Evolutionary conservation across 2,888 invertebrate genomes (phyloP).

Genomic region (Proisotoma minuta): DNA sequence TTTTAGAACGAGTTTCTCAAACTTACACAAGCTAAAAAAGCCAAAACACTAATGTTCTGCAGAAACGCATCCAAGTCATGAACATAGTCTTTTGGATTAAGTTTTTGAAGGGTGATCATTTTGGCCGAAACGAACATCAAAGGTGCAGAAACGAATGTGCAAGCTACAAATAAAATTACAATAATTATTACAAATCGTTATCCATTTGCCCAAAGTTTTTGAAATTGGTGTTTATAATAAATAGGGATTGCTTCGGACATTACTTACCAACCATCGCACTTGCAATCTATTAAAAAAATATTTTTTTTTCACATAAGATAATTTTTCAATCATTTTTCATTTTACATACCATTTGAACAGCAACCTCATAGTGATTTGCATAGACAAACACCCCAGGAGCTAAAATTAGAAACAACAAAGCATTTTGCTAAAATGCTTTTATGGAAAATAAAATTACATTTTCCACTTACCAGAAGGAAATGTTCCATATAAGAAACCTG

Average conservation of each 20-base stretch:
- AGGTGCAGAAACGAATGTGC: constrained; percentile 89
- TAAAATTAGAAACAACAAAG: neutral
- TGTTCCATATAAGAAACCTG: constrained; percentile 91
- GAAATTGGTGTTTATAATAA: too few relatives aligned
- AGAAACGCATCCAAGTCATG: constrained; percentile 72
- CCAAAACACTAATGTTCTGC: constrained; percentile 76
- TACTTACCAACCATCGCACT: constrained; percentile 91
- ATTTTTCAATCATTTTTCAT: neutral
- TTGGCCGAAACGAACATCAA: constrained; percentile 92
- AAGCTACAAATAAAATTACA: too few relatives aligned
- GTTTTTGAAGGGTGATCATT: constrained; percentile 70
- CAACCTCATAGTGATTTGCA: constrained; percentile 78
- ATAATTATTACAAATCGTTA: too few relatives aligned
- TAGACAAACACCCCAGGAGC: constrained; percentile 68
- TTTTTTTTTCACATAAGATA: neutral
- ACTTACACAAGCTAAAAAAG: constrained; percentile 65
- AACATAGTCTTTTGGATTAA: constrained; percentile 67
- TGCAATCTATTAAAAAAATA: constrained; percentile 64
- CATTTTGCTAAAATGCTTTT: too few relatives aligned
- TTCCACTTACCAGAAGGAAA: constrained; percentile 67
- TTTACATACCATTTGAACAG: constrained; percentile 71
- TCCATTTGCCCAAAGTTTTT: too few relatives aligned
- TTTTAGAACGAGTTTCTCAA: too few relatives aligned
- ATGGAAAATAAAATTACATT: neutral
- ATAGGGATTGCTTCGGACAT: too few relatives aligned